phyloP scores from a whole-genome alignment of 53 echinoderm and acorn worm genomes.

The Paracentrotus lividus region DNA sequence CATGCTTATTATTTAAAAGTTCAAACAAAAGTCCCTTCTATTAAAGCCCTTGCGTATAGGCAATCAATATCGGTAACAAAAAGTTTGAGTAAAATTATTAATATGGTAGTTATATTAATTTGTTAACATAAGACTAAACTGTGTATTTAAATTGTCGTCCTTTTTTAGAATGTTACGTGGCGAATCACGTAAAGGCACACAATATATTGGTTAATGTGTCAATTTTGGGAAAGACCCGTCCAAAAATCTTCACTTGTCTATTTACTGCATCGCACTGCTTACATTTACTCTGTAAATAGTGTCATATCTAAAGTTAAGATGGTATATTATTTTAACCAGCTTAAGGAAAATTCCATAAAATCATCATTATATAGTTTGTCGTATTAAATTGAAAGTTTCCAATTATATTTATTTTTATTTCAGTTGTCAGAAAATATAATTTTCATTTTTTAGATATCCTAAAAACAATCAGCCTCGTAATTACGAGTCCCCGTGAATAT shows the following conservation, averaged over 20 bases:
- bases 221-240: background rate
- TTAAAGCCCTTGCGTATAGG: background rate
- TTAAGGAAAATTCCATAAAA: background rate
- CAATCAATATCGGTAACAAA: background rate
- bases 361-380: background rate
- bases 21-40: background rate
- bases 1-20: background rate
- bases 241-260: background rate
- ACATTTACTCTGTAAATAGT: background rate
- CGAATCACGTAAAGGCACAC: too few relatives aligned
- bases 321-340: background rate
- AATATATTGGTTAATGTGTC: background rate
- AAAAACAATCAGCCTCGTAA: background rate
- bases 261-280: constrained; percentile 18
- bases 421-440: background rate
- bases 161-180: too few relatives aligned
- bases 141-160: too few relatives aligned
- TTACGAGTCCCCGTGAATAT: background rate
- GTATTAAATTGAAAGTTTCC: background rate
- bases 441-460: background rate
- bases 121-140: background rate
- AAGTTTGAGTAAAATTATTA: background rate
- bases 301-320: background rate
- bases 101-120: background rate
- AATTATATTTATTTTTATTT: background rate